Conservation (phyloP, 2,888 invertebrate genomes). For the Agrochola lychnidis region DNA sequence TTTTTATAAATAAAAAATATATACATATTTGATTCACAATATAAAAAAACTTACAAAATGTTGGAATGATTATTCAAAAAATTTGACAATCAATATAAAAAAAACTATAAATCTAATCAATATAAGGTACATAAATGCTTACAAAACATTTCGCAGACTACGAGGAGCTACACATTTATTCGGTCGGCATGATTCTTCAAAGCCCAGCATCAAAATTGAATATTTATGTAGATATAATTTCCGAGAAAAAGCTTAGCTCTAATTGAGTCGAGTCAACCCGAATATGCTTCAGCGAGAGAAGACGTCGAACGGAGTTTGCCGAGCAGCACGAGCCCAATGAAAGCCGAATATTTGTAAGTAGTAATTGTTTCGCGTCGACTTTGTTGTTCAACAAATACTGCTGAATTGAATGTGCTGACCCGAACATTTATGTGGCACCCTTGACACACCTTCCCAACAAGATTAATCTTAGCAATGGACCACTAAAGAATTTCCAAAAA, state of each 20-base stretch:
- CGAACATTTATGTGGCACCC: neutral
- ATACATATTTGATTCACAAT: no score
- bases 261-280: neutral
- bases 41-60: no score
- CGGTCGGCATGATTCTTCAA: neutral
- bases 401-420: neutral
- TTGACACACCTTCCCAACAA: neutral
- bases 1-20: no score
- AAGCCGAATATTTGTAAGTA: neutral
- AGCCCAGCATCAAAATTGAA: neutral
- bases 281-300: neutral
- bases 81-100: no score
- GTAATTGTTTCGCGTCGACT: neutral
- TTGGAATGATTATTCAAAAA: no score
- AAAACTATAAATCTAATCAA: no score
- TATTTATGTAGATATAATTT: neutral
- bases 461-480: neutral
- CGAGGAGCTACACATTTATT: no score
- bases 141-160: no score
- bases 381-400: neutral
- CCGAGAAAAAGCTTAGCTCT: neutral
- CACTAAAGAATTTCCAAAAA: constrained; percentile 7
- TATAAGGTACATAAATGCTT: no score
- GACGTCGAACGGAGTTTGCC: neutral
- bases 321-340: neutral